These are phyloP conservation scores for Cylloceria caligata DNA, from an alignment of 2,888 invertebrate species.

Conservation along the genomic window DNA sequence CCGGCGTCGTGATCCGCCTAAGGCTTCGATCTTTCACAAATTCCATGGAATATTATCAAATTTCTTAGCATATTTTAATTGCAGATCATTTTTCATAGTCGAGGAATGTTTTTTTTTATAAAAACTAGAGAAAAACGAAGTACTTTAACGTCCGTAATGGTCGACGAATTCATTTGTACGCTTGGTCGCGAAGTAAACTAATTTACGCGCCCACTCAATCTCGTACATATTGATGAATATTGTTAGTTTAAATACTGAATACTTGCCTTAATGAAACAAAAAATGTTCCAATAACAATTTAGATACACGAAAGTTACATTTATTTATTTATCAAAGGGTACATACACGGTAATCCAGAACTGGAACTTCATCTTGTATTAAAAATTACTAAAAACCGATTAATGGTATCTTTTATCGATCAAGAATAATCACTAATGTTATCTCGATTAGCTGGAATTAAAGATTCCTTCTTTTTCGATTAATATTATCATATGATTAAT, in stretches of 20 bases:
- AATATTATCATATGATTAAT: background rate
- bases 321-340: background rate
- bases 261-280: too few species aligned
- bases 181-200: background rate
- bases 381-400: background rate
- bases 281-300: background rate
- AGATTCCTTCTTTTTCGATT: background rate
- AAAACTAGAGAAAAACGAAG: background rate
- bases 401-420: background rate
- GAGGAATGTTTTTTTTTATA: background rate
- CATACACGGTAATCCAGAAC: too few species aligned
- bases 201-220: background rate
- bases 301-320: background rate
- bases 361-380: background rate
- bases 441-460: background rate
- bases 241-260: background rate
- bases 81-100: background rate
- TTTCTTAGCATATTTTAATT: background rate
- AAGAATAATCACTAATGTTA: slow-evolving; percentile 4
- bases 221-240: background rate
- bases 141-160: background rate
- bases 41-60: slow-evolving; percentile 5
- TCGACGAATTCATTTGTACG: background rate
- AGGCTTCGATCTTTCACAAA: slow-evolving; percentile 14
- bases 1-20: slow-evolving; percentile 31